These are phyloP conservation scores for Tinamus guttatus DNA, from an alignment of 2,113 vertebrate species.

Conservation along the genomic window DNA sequence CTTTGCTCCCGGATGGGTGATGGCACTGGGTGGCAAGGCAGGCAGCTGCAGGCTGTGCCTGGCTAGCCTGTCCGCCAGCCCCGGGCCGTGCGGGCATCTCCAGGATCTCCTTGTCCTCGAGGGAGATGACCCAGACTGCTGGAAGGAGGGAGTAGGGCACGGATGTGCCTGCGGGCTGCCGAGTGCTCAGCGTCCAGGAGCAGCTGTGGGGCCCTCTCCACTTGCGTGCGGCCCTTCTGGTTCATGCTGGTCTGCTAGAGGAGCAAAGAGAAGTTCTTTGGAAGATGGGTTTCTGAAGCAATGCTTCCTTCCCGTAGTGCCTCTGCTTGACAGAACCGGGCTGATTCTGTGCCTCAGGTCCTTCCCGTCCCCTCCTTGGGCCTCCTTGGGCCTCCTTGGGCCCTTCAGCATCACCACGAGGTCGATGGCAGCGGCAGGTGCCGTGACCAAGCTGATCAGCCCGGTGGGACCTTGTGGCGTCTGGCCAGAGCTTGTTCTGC, in stretches of 20 bases:
- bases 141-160: background rate
- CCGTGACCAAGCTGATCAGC: background rate
- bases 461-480: fast-evolving
- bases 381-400: too few species aligned
- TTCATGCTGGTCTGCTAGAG: background rate
- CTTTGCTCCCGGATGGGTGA: background rate
- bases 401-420: background rate
- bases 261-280: background rate
- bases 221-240: background rate
- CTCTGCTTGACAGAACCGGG: background rate
- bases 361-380: background rate
- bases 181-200: background rate
- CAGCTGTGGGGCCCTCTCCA: background rate
- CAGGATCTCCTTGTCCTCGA: background rate
- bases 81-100: background rate
- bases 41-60: constrained; percentile 30
- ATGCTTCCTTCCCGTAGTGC: background rate
- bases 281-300: background rate
- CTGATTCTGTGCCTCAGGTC: background rate
- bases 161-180: background rate
- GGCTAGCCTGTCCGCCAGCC: background rate
- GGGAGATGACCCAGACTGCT: background rate
- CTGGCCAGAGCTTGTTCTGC: background rate
- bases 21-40: background rate
- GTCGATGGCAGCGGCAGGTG: too few species aligned